Conservation (phyloP, 1,140 invertebrate genomes). For the Melanaphis sacchari region DNA sequence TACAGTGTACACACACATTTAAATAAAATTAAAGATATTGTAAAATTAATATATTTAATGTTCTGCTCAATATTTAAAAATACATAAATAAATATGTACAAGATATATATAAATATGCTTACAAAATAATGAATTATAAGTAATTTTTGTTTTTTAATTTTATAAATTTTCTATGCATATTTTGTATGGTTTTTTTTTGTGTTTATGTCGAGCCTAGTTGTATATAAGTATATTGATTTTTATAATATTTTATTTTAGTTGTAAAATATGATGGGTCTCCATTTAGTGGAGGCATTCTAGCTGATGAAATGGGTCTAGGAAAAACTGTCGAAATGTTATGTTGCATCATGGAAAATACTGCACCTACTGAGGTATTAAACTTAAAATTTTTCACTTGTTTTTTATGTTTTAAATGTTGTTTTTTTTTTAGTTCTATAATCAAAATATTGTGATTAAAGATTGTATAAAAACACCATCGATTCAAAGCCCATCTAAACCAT, state of each 20-base stretch:
- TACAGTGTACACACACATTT: too few species aligned
- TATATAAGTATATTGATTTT: neutral
- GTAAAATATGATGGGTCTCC: conserved; percentile 57
- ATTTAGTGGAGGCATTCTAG: conserved; percentile 77
- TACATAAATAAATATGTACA: too few species aligned
- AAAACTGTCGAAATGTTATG: conserved; percentile 82
- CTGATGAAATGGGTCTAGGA: conserved; percentile 86
- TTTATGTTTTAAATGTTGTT: neutral
- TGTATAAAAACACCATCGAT: neutral
- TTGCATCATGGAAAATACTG: conserved; percentile 71
- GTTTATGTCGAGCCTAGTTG: neutral
- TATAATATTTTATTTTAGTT: conserved; percentile 41
- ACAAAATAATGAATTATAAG: too few species aligned
- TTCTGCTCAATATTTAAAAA: too few species aligned
- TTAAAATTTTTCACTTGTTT: neutral
- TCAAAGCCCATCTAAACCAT: neutral
- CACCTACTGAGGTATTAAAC: conserved; percentile 60
- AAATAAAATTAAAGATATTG: too few species aligned
- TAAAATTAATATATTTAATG: too few species aligned
- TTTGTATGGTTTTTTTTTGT: neutral
- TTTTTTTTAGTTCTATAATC: conserved; percentile 17
- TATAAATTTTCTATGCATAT: neutral
- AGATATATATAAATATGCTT: too few species aligned
- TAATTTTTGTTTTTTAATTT: neutral
- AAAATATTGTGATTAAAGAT: neutral